Conservation (phyloP, 2,797 vertebrate species). For the Trachurus trachurus region DNA sequence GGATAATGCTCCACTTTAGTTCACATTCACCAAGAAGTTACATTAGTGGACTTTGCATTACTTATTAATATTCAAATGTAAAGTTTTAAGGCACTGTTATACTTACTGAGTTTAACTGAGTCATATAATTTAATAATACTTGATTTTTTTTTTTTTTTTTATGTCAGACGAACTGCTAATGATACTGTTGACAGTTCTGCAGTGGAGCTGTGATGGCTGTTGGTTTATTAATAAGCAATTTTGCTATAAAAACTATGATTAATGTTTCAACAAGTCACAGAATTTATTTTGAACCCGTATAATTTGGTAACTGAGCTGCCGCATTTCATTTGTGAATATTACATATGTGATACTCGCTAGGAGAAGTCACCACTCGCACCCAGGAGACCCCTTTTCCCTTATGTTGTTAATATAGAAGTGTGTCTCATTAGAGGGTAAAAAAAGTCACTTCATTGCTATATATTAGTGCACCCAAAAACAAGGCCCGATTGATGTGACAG, state of each 20-base stretch:
- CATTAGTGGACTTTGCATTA: background rate
- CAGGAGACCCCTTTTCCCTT: background rate
- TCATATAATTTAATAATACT: background rate
- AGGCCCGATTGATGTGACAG: constrained; percentile 56
- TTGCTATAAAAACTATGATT: background rate
- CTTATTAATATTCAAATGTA: background rate
- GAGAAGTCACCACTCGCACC: background rate
- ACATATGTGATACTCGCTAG: background rate
- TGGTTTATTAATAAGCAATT: background rate
- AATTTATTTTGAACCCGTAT: background rate
- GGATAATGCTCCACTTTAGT: background rate
- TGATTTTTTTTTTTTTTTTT: background rate
- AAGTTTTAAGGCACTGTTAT: background rate
- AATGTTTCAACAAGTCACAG: background rate
- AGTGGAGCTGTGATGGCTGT: background rate
- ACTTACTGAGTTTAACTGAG: background rate
- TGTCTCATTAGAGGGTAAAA: constrained; percentile 34
- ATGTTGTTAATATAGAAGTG: constrained; percentile 1
- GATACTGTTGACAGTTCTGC: background rate
- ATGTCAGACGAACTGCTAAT: background rate
- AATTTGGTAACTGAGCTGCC: constrained; percentile 2
- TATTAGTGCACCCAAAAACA: constrained; percentile 29
- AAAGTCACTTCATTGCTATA: constrained; percentile 54
- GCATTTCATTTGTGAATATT: constrained; percentile 1
- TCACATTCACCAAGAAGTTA: background rate